Evolutionary conservation across 2,797 vertebrate species (phyloP), one percentile per base, ranked within the genome.

Genomic region (Kryptopterus vitreolus): DNA sequence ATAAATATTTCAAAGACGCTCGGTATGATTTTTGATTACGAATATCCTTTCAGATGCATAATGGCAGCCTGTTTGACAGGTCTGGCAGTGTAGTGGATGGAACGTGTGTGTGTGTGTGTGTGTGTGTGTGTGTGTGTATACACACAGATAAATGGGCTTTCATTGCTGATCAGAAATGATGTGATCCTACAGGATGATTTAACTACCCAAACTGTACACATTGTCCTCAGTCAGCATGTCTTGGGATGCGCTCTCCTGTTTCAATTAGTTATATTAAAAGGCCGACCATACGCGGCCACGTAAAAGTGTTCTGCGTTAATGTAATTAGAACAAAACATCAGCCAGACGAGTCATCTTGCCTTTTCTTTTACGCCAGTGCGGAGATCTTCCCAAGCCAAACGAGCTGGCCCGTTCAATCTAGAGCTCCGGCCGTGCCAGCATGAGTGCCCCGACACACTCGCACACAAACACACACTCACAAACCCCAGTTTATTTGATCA

Each of bases 401-500:
- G 61, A 50, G 59, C 83, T 76, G 80, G 72, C 76, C 50, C 35
- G 53, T 26, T 57, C 50, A 77, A n/a, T 73, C 73, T 58, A 61
- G 59, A 78, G 62, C 70, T 75, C 26, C 26, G 9, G 31, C n/a
- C 29, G 43, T 75, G 52, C 22, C 74, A 72, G 18, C 12, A 38
- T 24, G 18, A 15, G 46, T 10, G 22, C 16, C 61, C n/a, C 70
- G 7, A 55, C 12, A 57, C 55, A 61, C 53, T 48, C 69, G 59
- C 63, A 78, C 46, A 74, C 48, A 73, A 61, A 55, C 59, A 77
- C 77, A 61, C 74, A 72, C 73, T 65, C 63, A 72, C 63, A 81
- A 35, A 65, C 43, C 74, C 83, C n/a, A n/a, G 78, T 82, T 84
- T 79, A 78, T 72, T 77, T 75, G 77, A 82, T 77, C 73, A 73